phyloP scores from a whole-genome alignment of 2,888 invertebrate genomes.

The Tenthredo amoena region DNA sequence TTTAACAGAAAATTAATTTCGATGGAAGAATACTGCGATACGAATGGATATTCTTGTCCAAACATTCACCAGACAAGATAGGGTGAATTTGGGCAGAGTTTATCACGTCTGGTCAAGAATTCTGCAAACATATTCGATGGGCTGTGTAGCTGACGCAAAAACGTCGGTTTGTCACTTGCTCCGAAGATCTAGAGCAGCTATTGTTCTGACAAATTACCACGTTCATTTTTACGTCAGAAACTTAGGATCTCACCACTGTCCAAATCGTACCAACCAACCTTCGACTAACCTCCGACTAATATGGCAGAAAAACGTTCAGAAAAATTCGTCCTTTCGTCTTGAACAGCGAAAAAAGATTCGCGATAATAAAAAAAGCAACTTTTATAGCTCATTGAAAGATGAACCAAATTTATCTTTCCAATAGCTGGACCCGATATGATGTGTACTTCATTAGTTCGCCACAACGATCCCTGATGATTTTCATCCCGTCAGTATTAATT shows the following conservation, averaged over 20 bases:
- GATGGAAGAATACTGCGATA: not conserved
- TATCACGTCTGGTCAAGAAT: not conserved
- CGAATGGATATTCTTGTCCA: too few relatives aligned
- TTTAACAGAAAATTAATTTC: not conserved
- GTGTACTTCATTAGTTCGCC: not conserved
- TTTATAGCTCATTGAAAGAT: not conserved
- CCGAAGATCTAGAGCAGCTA: conserved; percentile 12
- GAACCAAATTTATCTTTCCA: not conserved
- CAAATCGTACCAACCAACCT: conserved; percentile 10
- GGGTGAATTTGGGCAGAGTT: too few relatives aligned
- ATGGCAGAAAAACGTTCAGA: not conserved
- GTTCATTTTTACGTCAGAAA: conserved; percentile 32
- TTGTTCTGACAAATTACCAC: conserved; percentile 37
- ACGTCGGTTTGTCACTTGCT: conserved; percentile 36
- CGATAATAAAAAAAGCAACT: not conserved
- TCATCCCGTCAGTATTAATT: not conserved
- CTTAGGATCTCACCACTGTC: not conserved
- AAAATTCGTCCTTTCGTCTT: not conserved
- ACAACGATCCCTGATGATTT: not conserved
- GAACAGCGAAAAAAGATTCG: not conserved
- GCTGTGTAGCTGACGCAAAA: conserved; percentile 2
- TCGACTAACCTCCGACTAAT: not conserved
- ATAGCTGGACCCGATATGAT: too few relatives aligned
- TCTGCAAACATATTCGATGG: not conserved
- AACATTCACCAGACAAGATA: too few relatives aligned